phyloP scores from a whole-genome alignment of 1,140 invertebrate species.

The Ostrea denselamellosa region DNA sequence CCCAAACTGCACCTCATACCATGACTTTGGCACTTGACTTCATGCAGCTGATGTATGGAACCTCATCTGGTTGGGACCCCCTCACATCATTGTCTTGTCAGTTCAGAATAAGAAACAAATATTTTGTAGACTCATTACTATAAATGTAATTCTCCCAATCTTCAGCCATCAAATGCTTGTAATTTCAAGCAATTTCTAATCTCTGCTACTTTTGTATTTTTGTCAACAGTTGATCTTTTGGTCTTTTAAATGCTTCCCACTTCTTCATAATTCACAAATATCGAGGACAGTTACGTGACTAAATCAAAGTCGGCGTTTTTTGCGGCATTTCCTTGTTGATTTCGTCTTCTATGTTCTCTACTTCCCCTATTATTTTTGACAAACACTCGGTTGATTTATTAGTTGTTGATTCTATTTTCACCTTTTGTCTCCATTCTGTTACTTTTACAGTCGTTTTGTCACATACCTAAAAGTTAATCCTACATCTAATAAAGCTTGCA shows the following conservation, averaged over 20 bases:
- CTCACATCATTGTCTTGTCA: not conserved
- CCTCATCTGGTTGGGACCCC: not conserved
- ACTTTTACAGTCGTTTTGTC: not conserved
- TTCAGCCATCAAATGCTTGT: not conserved
- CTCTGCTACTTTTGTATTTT: not conserved
- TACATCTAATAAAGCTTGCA: not conserved
- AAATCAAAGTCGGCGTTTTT: not conserved
- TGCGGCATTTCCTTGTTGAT: not conserved
- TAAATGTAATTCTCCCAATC: not conserved
- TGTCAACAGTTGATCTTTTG: not conserved
- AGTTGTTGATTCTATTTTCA: not conserved
- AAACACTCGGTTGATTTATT: not conserved
- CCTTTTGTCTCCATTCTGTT: not conserved
- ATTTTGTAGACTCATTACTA: not conserved
- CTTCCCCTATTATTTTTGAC: too few species aligned
- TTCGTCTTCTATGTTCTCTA: not conserved
- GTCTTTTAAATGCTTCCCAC: not conserved
- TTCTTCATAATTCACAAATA: not conserved
- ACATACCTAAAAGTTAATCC: not conserved
- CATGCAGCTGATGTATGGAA: not conserved
- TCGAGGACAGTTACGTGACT: too few species aligned
- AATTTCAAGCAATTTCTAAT: too few species aligned
- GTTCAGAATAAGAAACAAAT: not conserved
- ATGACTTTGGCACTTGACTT: too few species aligned
- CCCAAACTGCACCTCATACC: too few species aligned